phyloP scores from a whole-genome alignment of 2,888 invertebrate species.

The Nasonovia ribisnigri region DNA sequence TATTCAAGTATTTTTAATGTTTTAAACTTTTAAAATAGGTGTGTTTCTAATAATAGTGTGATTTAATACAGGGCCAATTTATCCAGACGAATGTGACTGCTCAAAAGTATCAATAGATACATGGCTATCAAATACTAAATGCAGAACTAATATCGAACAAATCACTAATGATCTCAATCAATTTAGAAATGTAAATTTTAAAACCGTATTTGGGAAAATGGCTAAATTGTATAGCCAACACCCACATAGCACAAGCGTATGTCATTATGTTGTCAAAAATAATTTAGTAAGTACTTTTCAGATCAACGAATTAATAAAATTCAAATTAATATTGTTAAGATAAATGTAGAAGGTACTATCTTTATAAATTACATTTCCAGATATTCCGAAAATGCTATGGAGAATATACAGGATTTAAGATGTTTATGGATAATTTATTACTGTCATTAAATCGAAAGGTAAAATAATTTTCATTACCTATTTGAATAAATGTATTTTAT shows the following conservation, averaged over 20 bases:
- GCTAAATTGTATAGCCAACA: constrained; percentile 79
- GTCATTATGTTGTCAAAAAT: constrained; percentile 87
- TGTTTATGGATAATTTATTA: constrained; percentile 92
- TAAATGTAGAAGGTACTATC: background rate
- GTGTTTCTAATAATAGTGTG: background rate
- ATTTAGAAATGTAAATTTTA: constrained; percentile 81
- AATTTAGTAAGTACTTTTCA: constrained; percentile 75
- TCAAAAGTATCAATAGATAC: constrained; percentile 75
- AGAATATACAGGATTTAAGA: constrained; percentile 94
- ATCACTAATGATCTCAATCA: constrained; percentile 79
- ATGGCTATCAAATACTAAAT: constrained; percentile 80
- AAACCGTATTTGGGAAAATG: constrained; percentile 76
- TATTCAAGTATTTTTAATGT: background rate
- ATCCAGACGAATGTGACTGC: constrained; percentile 88
- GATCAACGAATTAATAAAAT: background rate
- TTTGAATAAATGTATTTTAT: background rate
- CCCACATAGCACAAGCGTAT: constrained; percentile 86
- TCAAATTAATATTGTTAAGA: background rate
- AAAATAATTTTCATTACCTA: background rate
- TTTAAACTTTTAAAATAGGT: background rate
- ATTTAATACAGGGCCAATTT: constrained; percentile 74
- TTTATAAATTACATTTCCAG: constrained; percentile 69
- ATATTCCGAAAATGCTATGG: constrained; percentile 92
- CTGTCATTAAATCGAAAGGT: constrained; percentile 86
- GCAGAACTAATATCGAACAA: constrained; percentile 76